Percentiles rank a stretch among this genome's conserved stretches.
phyloP scores from a whole-genome alignment of 2,113 vertebrate species.

The Coptodon rendalli region DNA sequence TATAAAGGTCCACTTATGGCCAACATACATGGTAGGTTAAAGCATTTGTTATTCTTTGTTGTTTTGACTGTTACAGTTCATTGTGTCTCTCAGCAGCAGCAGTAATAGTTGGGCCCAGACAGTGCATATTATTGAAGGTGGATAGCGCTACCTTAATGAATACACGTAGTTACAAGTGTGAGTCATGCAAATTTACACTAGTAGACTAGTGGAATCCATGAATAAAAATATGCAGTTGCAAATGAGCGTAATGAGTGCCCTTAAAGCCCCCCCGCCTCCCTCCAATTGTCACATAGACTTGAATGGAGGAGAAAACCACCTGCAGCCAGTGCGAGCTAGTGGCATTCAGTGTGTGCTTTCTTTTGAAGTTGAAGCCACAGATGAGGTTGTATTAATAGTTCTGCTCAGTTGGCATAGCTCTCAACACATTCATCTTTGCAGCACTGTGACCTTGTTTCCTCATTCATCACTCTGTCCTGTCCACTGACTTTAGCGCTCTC shows the following conservation, averaged over 20 bases:
- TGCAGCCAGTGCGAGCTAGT: not conserved
- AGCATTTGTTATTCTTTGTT: not conserved
- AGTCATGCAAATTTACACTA: not conserved
- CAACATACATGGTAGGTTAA: not conserved
- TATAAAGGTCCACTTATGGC: not conserved
- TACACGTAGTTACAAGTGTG: not conserved
- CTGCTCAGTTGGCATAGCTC: conserved; percentile 21
- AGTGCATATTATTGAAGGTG: not conserved
- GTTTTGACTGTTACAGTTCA: not conserved
- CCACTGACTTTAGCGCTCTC: not conserved
- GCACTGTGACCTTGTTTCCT: conserved; percentile 40
- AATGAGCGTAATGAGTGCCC: not conserved
- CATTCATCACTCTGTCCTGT: conserved; percentile 21
- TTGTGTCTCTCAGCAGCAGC: not conserved
- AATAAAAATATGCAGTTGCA: not conserved
- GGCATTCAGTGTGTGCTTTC: not conserved
- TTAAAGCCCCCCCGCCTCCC: not conserved
- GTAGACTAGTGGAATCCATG: not conserved
- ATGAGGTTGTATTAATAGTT: conserved; percentile 48
- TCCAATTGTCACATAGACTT: conserved; percentile 36
- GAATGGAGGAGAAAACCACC: conserved; percentile 31
- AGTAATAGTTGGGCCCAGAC: not conserved
- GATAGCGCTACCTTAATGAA: not conserved
- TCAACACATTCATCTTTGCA: conserved; percentile 39
- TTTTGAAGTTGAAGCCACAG: not conserved